Percentiles rank a stretch among this genome's conserved stretches.
Conservation (phyloP, 2,888 invertebrate species). For the Ischnura elegans region DNA sequence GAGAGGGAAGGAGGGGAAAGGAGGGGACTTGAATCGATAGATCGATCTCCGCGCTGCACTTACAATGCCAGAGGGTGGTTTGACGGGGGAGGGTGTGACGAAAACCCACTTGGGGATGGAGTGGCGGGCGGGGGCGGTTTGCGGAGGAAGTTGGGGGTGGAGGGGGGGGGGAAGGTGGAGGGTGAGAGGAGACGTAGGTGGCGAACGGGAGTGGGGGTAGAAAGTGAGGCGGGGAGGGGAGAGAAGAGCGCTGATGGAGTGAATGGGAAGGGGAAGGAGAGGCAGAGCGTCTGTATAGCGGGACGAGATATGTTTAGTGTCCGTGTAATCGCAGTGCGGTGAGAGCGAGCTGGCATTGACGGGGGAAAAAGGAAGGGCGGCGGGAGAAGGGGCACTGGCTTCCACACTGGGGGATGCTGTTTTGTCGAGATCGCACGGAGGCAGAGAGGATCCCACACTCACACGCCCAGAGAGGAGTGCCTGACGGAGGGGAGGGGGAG, state of each 20-base stretch:
- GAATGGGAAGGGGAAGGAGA: slow-evolving; percentile 29
- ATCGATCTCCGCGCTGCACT: slow-evolving; percentile 58
- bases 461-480: slow-evolving; percentile 68
- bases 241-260: slow-evolving; percentile 21
- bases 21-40: slow-evolving; percentile 44
- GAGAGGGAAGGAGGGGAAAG: background rate
- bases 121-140: slow-evolving; percentile 71
- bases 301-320: slow-evolving; percentile 64
- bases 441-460: slow-evolving; percentile 51
- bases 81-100: background rate
- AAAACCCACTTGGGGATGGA: slow-evolving; percentile 74
- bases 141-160: slow-evolving; percentile 70
- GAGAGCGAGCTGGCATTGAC: slow-evolving; percentile 50
- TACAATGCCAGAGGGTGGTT: background rate
- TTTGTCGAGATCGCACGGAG: slow-evolving; percentile 66
- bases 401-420: slow-evolving; percentile 67
- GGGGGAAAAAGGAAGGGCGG: slow-evolving; percentile 66
- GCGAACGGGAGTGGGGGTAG: slow-evolving; percentile 70
- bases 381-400: slow-evolving; percentile 68
- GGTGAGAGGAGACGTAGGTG: slow-evolving; percentile 68
- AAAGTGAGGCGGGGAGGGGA: slow-evolving; percentile 71
- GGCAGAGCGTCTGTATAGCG: background rate
- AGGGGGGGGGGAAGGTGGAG: slow-evolving; percentile 71
- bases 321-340: slow-evolving; percentile 63
- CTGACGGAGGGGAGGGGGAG: slow-evolving; percentile 69